A percentile compares a stretch with the other conserved stretches of the same genome.
Conservation (phyloP, 2,888 invertebrate species). For the Dryocosmus kuriphilus region DNA sequence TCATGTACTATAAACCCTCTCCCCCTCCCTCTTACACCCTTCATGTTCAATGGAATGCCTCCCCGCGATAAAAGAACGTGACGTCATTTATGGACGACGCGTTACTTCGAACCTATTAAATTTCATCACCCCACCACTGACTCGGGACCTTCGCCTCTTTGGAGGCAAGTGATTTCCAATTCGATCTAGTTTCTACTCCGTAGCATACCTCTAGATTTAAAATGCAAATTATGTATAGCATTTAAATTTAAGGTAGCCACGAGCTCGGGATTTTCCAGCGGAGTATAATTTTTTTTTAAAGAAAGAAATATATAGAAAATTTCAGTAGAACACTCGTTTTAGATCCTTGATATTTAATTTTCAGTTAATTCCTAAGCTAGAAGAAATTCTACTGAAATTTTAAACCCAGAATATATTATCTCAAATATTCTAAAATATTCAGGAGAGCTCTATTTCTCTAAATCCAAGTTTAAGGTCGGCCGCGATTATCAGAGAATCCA, state of each 20-base stretch:
- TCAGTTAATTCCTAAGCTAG: neutral
- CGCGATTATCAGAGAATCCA: constrained; percentile 6
- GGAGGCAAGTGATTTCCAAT: constrained; percentile 51
- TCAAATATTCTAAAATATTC: constrained; percentile 8
- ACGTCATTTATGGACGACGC: no score
- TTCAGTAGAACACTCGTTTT: neutral
- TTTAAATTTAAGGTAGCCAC: constrained; percentile 66
- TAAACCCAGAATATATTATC: neutral
- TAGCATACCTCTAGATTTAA: constrained; percentile 68
- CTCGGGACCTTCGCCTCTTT: neutral
- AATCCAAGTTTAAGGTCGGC: neutral
- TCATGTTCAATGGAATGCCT: no score
- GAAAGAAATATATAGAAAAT: neutral
- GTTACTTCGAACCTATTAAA: constrained; percentile 62
- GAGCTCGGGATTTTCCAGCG: constrained; percentile 55
- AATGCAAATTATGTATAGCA: constrained; percentile 66
- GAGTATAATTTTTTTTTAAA: constrained; percentile 42
- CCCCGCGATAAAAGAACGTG: no score
- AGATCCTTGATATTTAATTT: neutral
- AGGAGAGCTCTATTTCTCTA: neutral
- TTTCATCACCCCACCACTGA: constrained; percentile 58
- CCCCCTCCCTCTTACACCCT: no score
- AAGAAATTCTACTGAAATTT: neutral
- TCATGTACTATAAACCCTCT: no score
- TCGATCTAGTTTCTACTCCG: constrained; percentile 67